These are phyloP conservation scores for Andrena marginata DNA, from an alignment of 2,888 invertebrate species.

Conservation along the genomic window DNA sequence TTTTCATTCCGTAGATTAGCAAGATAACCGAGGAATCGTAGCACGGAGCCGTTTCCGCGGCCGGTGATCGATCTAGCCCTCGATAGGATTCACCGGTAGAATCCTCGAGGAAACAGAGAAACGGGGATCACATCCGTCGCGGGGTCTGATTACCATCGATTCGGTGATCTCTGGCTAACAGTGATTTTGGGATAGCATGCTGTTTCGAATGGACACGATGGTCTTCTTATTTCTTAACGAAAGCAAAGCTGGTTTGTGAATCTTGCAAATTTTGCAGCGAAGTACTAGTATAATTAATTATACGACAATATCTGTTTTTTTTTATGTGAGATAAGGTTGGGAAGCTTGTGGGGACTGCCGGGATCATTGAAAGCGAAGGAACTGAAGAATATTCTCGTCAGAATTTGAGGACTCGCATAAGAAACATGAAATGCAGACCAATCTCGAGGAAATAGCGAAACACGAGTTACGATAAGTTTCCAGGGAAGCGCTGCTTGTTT, in stretches of 20 bases:
- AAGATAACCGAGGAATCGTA: conserved; percentile 71
- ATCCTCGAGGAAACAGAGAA: conserved; percentile 20
- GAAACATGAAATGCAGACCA: too few relatives aligned
- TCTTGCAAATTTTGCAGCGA: too few relatives aligned
- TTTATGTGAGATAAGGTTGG: too few relatives aligned
- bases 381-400: too few relatives aligned
- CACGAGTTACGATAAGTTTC: background rate
- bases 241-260: too few relatives aligned
- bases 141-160: conserved; percentile 55
- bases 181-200: background rate
- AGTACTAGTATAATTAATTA: too few relatives aligned
- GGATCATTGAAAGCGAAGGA: too few relatives aligned
- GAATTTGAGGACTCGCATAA: too few relatives aligned
- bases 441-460: background rate
- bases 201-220: background rate
- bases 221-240: too few relatives aligned
- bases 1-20: conserved; percentile 60
- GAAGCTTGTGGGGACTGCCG: too few relatives aligned
- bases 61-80: conserved; percentile 35
- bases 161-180: background rate
- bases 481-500: background rate
- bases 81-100: conserved; percentile 67
- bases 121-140: conserved; percentile 33
- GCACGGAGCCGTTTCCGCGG: conserved; percentile 38
- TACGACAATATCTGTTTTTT: too few relatives aligned